Evolutionary conservation across 2,113 vertebrate genomes (phyloP).

Genomic region (Heterotis niloticus): DNA sequence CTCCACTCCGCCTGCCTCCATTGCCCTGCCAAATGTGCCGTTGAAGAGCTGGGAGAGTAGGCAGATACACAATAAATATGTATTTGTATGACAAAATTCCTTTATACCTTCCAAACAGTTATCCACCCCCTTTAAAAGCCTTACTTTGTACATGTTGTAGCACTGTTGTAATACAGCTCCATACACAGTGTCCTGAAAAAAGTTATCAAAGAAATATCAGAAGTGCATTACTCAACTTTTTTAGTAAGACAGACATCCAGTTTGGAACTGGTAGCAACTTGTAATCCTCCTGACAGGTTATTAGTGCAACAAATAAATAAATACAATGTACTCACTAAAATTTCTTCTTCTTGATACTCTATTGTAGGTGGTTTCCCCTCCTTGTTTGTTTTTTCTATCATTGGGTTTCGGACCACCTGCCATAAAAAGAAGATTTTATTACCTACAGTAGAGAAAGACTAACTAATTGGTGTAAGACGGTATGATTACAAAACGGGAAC

Average conservation of each 20-base stretch:
- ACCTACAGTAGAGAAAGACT: neutral
- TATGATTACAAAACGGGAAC: too few species aligned
- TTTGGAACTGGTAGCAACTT: neutral
- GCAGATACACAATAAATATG: neutral
- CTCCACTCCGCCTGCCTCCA: conserved; percentile 86
- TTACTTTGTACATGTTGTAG: conserved; percentile 98
- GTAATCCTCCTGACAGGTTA: neutral
- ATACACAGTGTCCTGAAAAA: conserved; percentile 89
- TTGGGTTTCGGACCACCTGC: conserved; percentile 92
- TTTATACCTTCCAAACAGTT: neutral
- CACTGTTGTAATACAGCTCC: conserved; percentile 89
- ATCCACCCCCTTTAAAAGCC: conserved; percentile 2
- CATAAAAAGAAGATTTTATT: neutral
- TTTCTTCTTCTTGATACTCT: conserved; percentile 95
- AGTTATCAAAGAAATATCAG: neutral
- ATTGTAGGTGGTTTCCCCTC: conserved; percentile 84
- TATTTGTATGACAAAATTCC: neutral
- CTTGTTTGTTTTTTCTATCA: conserved; percentile 88
- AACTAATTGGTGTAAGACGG: too few species aligned
- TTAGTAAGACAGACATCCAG: neutral
- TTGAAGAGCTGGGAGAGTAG: conserved; percentile 82
- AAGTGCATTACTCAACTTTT: neutral
- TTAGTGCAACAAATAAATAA: neutral
- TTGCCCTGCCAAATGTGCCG: conserved; percentile 82
- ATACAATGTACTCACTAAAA: conserved; percentile 72